phyloP scores from a whole-genome alignment of 2,888 invertebrate genomes.

The Cyclophora punctaria region DNA sequence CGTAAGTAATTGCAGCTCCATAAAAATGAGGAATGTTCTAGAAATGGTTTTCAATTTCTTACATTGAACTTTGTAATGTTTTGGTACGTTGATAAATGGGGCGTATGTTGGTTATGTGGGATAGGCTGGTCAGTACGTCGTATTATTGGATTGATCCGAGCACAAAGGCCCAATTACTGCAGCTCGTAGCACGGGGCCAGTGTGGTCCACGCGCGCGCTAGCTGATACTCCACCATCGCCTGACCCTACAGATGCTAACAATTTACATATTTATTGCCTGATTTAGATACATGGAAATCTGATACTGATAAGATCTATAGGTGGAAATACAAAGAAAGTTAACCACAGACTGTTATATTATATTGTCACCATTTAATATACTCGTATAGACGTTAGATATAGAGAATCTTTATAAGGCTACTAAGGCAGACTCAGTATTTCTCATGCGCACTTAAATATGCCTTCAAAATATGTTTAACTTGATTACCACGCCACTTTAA shows the following conservation, averaged over 20 bases:
- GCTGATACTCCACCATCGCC: not conserved
- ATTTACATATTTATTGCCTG: not conserved
- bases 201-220: slow-evolving; percentile 18
- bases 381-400: too few species aligned
- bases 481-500: too few species aligned
- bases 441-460: too few species aligned
- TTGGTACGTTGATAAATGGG: slow-evolving; percentile 25
- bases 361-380: too few species aligned
- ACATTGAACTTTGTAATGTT: slow-evolving; percentile 4
- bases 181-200: slow-evolving; percentile 54
- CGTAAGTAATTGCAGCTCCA: too few species aligned
- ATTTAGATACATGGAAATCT: too few species aligned
- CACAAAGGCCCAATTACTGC: slow-evolving; percentile 63
- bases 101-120: slow-evolving; percentile 31
- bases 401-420: too few species aligned
- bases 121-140: slow-evolving; percentile 11
- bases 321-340: too few species aligned
- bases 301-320: too few species aligned
- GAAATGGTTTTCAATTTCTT: slow-evolving; percentile 1
- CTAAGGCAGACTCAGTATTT: too few species aligned
- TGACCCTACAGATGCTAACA: slow-evolving; percentile 1
- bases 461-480: too few species aligned
- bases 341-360: too few species aligned
- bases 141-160: slow-evolving; percentile 56
- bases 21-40: not conserved